These are phyloP conservation scores for Chaetodon trifasciatus DNA, from an alignment of 2,797 vertebrate genomes.

Conservation along the genomic window DNA sequence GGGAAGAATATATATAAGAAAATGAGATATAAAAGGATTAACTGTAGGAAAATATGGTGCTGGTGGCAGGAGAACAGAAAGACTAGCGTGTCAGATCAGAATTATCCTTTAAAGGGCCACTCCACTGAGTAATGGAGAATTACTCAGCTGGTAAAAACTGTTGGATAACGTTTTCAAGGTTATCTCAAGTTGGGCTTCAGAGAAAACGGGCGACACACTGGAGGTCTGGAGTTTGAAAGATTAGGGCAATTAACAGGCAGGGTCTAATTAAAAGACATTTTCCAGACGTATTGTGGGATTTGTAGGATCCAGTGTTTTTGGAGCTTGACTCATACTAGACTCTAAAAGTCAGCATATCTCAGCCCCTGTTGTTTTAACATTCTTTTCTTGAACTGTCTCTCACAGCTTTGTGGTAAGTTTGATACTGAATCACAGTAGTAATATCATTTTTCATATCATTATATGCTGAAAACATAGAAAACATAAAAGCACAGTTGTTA, in stretches of 20 bases:
- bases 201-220: background rate
- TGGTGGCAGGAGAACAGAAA: background rate
- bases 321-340: background rate
- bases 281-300: constrained; percentile 1
- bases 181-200: background rate
- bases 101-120: background rate
- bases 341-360: background rate
- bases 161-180: background rate
- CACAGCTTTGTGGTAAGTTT: background rate
- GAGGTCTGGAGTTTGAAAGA: background rate
- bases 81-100: background rate
- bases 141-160: background rate
- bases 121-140: background rate
- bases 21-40: constrained; percentile 5
- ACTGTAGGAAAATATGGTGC: background rate
- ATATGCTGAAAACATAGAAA: no score
- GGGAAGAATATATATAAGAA: background rate
- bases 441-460: background rate
- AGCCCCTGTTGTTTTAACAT: background rate
- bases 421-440: background rate
- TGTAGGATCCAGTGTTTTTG: background rate
- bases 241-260: background rate
- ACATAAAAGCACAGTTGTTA: background rate
- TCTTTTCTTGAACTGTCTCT: background rate
- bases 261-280: background rate